A percentile compares a stretch with the other conserved stretches of the same genome.
phyloP scores from a whole-genome alignment of 2,888 invertebrate genomes.

The Venusia cambrica region DNA sequence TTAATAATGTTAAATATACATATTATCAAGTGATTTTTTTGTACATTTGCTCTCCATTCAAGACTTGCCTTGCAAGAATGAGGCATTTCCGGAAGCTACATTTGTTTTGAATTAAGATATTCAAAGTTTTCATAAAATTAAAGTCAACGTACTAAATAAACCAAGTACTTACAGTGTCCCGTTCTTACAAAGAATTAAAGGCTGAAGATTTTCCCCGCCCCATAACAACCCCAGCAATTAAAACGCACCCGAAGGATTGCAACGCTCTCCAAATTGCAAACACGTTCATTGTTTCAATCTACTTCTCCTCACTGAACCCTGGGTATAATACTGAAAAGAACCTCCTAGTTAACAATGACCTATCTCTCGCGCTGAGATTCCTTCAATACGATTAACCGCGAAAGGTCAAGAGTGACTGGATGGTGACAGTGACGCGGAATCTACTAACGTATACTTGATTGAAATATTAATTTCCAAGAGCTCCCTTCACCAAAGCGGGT shows the following conservation, averaged over 20 bases:
- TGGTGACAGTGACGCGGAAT: constrained; percentile 41
- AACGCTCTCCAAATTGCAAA: constrained; percentile 71
- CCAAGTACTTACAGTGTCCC: constrained; percentile 43
- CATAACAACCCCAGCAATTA: constrained; percentile 70
- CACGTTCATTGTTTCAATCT: constrained; percentile 79
- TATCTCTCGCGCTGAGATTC: constrained; percentile 20
- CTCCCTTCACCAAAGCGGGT: constrained; percentile 29
- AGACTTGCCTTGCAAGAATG: constrained; percentile 2
- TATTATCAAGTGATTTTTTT: no score
- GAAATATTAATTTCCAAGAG: constrained; percentile 66
- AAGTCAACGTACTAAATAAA: constrained; percentile 49
- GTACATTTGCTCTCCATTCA: no score
- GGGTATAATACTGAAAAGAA: constrained; percentile 58
- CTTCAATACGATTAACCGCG: constrained; percentile 21
- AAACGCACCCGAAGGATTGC: constrained; percentile 77
- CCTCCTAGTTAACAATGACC: constrained; percentile 47
- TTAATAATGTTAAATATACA: no score
- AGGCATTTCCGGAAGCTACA: no score
- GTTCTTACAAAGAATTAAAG: constrained; percentile 50
- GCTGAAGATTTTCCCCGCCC: constrained; percentile 50
- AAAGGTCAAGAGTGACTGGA: constrained; percentile 43
- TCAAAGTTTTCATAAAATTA: constrained; percentile 44
- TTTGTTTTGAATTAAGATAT: constrained; percentile 17
- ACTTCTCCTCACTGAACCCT: constrained; percentile 56
- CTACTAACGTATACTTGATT: constrained; percentile 57